Percentiles rank a stretch among this genome's conserved stretches.
These are phyloP conservation scores for Harpagoxenus sublaevis DNA, from an alignment of 2,888 invertebrate species.

Conservation along the genomic window DNA sequence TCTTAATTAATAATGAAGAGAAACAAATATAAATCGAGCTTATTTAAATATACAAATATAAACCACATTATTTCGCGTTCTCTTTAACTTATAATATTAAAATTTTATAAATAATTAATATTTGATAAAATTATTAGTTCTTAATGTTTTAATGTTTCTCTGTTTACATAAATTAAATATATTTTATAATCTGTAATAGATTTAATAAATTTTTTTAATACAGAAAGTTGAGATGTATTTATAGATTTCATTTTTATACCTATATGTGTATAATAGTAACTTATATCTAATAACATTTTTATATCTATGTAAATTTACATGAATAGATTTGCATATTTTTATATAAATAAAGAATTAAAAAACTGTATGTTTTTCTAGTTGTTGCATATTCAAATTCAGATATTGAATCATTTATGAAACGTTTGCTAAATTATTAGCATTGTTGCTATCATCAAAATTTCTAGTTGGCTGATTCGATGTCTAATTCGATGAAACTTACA, in stretches of 20 bases:
- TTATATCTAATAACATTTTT: not conserved
- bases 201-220: not conserved
- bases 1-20: not conserved
- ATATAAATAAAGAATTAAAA: not conserved
- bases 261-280: too few species aligned
- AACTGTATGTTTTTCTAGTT: not conserved
- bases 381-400: not conserved
- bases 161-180: not conserved
- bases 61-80: not conserved
- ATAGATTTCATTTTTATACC: not conserved
- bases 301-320: not conserved
- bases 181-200: not conserved
- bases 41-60: not conserved
- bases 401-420: not conserved
- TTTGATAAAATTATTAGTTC: not conserved
- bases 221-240: not conserved
- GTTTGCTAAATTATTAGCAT: not conserved
- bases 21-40: not conserved
- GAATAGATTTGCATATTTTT: not conserved
- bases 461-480: not conserved
- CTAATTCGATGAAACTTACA: not conserved
- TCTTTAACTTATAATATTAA: too few species aligned
- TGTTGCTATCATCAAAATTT: slow-evolving; percentile 12
- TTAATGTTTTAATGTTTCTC: not conserved
- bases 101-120: not conserved